Conservation (phyloP, 2,888 invertebrate species). For the Rhimphoctona megacephalus region DNA sequence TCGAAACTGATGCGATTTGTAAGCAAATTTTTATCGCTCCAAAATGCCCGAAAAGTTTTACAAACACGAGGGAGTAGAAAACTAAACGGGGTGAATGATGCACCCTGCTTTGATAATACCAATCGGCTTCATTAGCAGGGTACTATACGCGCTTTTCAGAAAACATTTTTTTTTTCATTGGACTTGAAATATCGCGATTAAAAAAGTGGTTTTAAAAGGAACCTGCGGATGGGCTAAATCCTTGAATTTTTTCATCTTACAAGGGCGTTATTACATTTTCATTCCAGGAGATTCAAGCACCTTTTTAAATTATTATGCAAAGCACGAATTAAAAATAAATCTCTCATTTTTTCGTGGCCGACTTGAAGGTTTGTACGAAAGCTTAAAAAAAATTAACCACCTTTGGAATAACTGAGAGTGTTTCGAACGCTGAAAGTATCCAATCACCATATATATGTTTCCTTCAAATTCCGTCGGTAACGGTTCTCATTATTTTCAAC, state of each 20-base stretch:
- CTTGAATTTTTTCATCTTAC: constrained; percentile 1
- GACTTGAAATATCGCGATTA: neutral
- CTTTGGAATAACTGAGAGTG: neutral
- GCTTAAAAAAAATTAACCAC: neutral
- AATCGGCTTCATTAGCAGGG: neutral
- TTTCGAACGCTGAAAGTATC: neutral
- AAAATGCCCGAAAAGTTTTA: neutral
- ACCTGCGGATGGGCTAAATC: too few relatives aligned
- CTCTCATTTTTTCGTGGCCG: neutral
- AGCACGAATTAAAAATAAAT: constrained; percentile 17
- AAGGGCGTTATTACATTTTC: neutral
- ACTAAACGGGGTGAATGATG: neutral
- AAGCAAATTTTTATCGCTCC: neutral
- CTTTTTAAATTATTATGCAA: neutral
- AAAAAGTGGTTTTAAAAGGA: neutral
- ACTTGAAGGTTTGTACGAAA: neutral
- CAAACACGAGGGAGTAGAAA: neutral
- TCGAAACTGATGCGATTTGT: neutral
- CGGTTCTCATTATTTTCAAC: too few relatives aligned
- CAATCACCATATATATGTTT: neutral
- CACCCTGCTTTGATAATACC: neutral
- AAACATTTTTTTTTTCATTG: neutral
- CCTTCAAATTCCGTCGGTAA: neutral
- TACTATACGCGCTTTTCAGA: neutral
- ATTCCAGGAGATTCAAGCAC: neutral